phyloP scores from a whole-genome alignment of 2,113 vertebrate species.

The Corythoichthys intestinalis region DNA sequence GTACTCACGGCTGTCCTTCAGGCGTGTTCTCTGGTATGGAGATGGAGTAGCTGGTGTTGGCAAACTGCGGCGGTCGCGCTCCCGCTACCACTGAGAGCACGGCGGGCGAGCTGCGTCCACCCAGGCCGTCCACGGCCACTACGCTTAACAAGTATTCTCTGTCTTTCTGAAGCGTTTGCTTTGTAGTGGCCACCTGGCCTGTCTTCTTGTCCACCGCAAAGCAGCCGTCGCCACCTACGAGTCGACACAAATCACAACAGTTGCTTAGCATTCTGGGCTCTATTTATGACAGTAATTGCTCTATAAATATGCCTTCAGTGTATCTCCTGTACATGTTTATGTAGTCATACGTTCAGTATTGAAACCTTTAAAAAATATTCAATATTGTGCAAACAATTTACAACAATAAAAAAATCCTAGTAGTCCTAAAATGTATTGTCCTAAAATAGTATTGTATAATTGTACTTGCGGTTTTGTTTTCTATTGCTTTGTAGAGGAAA shows the following conservation, averaged over 20 bases:
- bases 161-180: constrained; percentile 75
- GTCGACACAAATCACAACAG: constrained; percentile 6
- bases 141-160: constrained; percentile 82
- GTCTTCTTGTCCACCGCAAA: constrained; percentile 81
- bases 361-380: too few species aligned
- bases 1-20: constrained; percentile 78
- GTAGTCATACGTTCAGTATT: too few species aligned
- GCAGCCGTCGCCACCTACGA: constrained; percentile 79
- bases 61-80: constrained; percentile 79
- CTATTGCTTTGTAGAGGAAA: too few species aligned
- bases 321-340: too few species aligned
- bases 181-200: constrained; percentile 81
- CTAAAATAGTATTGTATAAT: too few species aligned
- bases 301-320: neutral
- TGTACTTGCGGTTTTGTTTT: too few species aligned
- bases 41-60: constrained; percentile 74
- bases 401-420: too few species aligned
- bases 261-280: neutral
- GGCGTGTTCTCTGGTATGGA: constrained; percentile 78
- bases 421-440: too few species aligned
- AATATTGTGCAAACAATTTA: too few species aligned
- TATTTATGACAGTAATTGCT: neutral
- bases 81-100: constrained; percentile 80
- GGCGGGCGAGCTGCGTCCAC: constrained; percentile 74
- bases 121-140: constrained; percentile 77